phyloP scores from a whole-genome alignment of 1,140 invertebrate genomes.

The Drosophila punjabiensis region DNA sequence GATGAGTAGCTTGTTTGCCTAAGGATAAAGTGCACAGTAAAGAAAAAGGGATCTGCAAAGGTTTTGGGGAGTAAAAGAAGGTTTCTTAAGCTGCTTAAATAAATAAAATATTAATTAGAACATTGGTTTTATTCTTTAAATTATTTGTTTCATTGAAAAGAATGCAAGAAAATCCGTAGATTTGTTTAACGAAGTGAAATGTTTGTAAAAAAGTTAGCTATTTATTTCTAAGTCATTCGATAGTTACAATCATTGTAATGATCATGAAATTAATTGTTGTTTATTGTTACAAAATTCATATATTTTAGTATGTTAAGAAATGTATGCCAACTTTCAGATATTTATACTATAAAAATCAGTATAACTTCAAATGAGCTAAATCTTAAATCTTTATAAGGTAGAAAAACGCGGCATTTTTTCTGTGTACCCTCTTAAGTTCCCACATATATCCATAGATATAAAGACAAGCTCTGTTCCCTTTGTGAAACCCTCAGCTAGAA shows the following conservation, averaged over 20 bases:
- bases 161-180: no score
- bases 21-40: neutral
- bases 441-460: neutral
- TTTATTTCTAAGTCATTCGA: neutral
- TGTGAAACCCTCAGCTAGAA: neutral
- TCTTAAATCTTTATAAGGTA: neutral
- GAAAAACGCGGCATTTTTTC: neutral
- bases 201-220: no score
- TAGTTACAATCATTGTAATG: no score
- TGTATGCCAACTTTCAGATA: no score
- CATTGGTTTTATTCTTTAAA: neutral
- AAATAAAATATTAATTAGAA: neutral
- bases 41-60: neutral
- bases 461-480: neutral
- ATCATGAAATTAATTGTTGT: no score
- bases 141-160: no score
- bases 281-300: no score
- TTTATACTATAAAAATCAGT: no score
- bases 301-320: no score
- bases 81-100: neutral
- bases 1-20: slow-evolving; percentile 14
- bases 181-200: no score
- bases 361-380: neutral
- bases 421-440: neutral
- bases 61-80: neutral